Base-by-base conservation (phyloP, 2,888 invertebrate species). In the Nymphalis c-album region DNA sequence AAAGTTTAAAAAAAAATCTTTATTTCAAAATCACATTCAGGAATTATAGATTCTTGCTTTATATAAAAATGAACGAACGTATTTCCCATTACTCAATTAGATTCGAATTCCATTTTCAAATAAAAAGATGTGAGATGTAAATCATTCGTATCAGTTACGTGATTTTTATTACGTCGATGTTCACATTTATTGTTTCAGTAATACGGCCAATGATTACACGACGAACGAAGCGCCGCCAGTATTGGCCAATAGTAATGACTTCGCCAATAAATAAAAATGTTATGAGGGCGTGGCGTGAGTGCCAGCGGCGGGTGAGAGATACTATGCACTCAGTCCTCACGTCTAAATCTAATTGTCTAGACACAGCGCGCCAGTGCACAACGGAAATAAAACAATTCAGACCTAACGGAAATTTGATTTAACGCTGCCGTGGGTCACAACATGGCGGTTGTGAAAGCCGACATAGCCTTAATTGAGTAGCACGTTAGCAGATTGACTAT, bases 261-360 rank as follows among this genome's bases (percentile, higher is more conserved):
- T 35, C 35, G 58, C 20, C n/a, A 47, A 63, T 53, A 53, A 53
- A 40, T 35, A 55, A 63, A 57, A 46, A n/a, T 13, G 40, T 57
- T 55, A 18, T 31, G 7, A 6, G 20, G 20, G 40, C 20, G 16
- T 22, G 58, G 58, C 22, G 26, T 48, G 16, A 58, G 48, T 64
- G 48, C 47, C 16, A 22, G 57, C 63, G 47, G 20, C 16, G 53
- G 6, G 10, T 17, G 2, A 3, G 10, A 50, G 4, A 50, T 50
- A 50, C 20, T 20, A n/a, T 50, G 50, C 50, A 50, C 50, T 50
- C 40, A n/a, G 40, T 40, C 48, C 48, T 48, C 17, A 48, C 50
- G 50, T 50, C 50, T 50, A 18, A 50, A 50, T 50, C 50, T 10
- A 50, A 50, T 50, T 50, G 50, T 50, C 20, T 50, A 50, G 50